Percentiles rank a stretch among this genome's conserved stretches.
These are phyloP conservation scores for Dermatemys mawii DNA, from an alignment of 2,113 vertebrate genomes.

Conservation along the genomic window DNA sequence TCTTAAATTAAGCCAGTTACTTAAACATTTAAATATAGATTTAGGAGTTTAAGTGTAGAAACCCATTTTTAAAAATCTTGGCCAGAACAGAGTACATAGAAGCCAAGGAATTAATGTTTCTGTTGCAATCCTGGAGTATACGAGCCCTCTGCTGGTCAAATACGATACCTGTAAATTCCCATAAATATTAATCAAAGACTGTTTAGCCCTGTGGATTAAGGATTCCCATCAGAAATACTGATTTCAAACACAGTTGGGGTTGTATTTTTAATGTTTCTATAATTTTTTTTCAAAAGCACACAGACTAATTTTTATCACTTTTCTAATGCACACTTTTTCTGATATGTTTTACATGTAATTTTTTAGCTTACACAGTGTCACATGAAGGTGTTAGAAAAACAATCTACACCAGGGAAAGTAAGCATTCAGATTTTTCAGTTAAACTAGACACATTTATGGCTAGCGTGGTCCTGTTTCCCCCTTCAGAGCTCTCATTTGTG, in stretches of 20 bases:
- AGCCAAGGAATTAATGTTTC: background rate
- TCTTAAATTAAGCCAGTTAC: background rate
- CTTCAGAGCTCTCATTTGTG: background rate
- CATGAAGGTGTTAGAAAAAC: background rate
- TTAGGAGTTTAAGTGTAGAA: background rate
- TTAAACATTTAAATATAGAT: background rate
- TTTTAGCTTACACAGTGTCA: too few species aligned
- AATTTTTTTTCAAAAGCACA: background rate
- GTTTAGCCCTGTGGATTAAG: background rate
- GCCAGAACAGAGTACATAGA: fast-evolving
- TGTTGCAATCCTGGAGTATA: background rate
- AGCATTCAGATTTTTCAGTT: background rate
- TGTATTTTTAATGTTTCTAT: background rate
- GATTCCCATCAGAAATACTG: background rate
- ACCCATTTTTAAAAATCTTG: background rate
- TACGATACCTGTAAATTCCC: background rate
- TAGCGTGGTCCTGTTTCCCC: background rate
- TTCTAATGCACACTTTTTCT: too few species aligned
- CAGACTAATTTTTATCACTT: background rate
- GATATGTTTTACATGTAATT: too few species aligned
- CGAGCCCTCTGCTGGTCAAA: constrained; percentile 26
- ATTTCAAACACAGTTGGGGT: background rate
- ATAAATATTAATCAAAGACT: background rate
- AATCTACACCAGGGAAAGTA: background rate
- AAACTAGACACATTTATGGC: background rate